Conservation (phyloP, 2,888 invertebrate species). For the Epistrophe eligans region DNA sequence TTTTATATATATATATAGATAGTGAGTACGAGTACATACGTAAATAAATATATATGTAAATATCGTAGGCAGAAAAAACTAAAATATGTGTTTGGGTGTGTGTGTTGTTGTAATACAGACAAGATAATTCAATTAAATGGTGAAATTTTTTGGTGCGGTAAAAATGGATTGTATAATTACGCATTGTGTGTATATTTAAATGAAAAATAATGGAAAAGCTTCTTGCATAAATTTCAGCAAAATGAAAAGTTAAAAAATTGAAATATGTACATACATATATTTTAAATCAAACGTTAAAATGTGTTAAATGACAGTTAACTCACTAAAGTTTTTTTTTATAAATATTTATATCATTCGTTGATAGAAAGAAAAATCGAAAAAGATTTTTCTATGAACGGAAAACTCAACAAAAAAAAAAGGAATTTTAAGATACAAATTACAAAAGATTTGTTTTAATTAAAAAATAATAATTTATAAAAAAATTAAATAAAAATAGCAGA, state of each 20-base stretch:
- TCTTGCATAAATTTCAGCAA: not conserved
- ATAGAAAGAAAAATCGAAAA: not conserved
- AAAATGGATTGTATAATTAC: not conserved
- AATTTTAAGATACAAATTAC: not conserved
- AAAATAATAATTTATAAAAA: not conserved
- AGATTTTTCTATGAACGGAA: not conserved
- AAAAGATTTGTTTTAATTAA: not conserved
- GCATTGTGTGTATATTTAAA: not conserved
- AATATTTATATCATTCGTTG: not conserved
- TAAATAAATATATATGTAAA: not conserved
- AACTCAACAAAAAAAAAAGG: not conserved
- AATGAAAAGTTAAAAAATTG: not conserved
- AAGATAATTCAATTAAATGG: not conserved
- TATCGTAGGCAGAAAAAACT: not conserved
- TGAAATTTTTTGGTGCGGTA: not conserved
- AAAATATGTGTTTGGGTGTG: not conserved
- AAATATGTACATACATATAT: not conserved
- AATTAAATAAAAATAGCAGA: not conserved
- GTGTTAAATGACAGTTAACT: not conserved
- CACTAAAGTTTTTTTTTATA: not conserved
- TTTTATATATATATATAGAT: conserved; percentile 40
- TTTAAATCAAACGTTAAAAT: not conserved
- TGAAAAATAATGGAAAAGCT: conserved; percentile 1
- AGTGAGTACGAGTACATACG: not conserved
- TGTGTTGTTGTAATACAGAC: too few species aligned